Evolutionary conservation across 1,140 invertebrate genomes (phyloP), one percentile per base, ranked within the genome.

Genomic region (Bombus fervidus): DNA sequence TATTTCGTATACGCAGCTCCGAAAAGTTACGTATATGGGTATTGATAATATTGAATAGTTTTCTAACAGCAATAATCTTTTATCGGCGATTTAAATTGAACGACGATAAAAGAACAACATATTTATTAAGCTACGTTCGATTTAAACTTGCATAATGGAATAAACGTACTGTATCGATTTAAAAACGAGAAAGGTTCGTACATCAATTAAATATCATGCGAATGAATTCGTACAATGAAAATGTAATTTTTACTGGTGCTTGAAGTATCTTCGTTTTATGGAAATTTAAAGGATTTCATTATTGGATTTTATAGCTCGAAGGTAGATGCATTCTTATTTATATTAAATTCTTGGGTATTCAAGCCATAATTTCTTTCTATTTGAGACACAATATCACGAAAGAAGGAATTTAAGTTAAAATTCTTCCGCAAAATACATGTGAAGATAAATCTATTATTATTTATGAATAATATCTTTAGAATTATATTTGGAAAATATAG

Each of bases 241-340:
- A 25, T 37, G 15, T 37, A 37, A 68, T 68, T 68, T 68, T 37
- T 37, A 22, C 18, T 4, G 34, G 1, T 10, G 9, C 9, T 25
- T 10, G 0, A 37, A n/a, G n/a, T 22, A 34, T 22, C 31, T 68
- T 37, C 34, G 22, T 68, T 12, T 22, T 3, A 68, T 68, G 34
- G 15, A 68, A 68, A 68, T 68, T 68, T 37, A 37, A 68, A 68
- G 15, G 18, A 68, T 68, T 68, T 37, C 66, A 68, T 68, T 68
- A 68, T 68, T 68, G 66, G 34, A 25, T 3, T 25, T 25, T 37
- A 25, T 68, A 68, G 66, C 34, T 37, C 22, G 34, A 68, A 68
- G 18, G 22, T 25, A 68, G n/a, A 31, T 8, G 64, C 34, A 68
- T 68, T 68, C 34, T 68, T 68, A 25, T 68, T 68, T 68, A 68